Evolutionary conservation across 1,140 invertebrate genomes (phyloP).

Genomic region (Nilaparvata lugens): DNA sequence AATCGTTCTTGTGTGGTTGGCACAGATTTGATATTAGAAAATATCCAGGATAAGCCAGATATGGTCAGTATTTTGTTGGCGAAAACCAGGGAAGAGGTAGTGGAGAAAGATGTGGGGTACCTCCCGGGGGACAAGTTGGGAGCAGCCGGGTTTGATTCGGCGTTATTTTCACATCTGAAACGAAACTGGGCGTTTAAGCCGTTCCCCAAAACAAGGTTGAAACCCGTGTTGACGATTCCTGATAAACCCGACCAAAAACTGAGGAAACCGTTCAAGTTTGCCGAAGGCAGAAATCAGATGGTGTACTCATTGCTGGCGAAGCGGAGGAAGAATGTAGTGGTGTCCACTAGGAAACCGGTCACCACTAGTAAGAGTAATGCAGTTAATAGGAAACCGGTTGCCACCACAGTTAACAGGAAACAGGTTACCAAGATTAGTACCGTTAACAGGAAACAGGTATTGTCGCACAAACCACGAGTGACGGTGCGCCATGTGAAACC

Average conservation of each 20-base stretch:
- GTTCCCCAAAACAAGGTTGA: background rate
- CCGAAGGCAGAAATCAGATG: background rate
- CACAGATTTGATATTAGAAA: slow-evolving; percentile 42
- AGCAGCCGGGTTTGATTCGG: slow-evolving; percentile 61
- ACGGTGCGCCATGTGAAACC: slow-evolving; percentile 15
- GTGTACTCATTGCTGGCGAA: background rate
- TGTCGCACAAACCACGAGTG: background rate
- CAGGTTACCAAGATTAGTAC: background rate
- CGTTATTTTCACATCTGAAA: slow-evolving; percentile 55
- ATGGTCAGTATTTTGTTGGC: slow-evolving; percentile 36
- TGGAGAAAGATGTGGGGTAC: slow-evolving; percentile 41
- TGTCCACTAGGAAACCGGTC: background rate
- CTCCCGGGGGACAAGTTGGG: slow-evolving; percentile 63
- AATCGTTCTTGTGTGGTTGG: slow-evolving; percentile 29
- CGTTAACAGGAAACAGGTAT: background rate
- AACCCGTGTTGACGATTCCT: background rate
- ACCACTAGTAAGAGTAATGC: no score
- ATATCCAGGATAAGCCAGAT: slow-evolving; percentile 40
- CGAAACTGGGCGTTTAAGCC: slow-evolving; percentile 48
- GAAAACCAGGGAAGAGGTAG: slow-evolving; percentile 38
- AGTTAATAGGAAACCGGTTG: no score
- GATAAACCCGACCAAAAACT: background rate
- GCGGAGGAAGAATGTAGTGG: background rate
- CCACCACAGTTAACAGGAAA: background rate
- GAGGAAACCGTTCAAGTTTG: background rate